These are phyloP conservation scores for Micromesistius poutassou DNA, from an alignment of 2,797 vertebrate genomes.

Conservation along the genomic window DNA sequence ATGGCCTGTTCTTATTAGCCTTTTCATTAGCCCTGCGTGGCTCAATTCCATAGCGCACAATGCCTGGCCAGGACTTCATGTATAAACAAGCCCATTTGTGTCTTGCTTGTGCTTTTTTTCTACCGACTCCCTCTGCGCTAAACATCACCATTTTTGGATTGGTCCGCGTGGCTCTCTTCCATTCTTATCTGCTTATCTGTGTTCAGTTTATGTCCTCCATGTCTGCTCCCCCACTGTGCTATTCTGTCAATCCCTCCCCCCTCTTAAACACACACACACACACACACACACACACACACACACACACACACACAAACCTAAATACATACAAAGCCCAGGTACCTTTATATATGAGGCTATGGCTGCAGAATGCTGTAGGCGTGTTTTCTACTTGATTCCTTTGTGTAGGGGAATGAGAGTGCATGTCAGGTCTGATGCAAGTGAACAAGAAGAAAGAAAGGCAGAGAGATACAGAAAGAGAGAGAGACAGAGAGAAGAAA, in stretches of 20 bases:
- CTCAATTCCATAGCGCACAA: background rate
- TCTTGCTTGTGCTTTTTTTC: background rate
- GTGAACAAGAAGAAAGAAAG: background rate
- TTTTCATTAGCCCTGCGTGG: background rate
- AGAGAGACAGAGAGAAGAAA: background rate
- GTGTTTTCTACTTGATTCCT: background rate
- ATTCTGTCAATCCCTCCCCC: background rate
- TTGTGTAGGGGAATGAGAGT: background rate
- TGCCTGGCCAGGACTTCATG: background rate
- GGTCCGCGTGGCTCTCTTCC: background rate
- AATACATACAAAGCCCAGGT: too few species aligned
- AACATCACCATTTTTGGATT: background rate
- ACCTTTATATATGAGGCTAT: too few species aligned
- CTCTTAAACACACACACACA: background rate
- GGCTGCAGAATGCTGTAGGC: background rate
- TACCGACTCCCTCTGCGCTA: too few species aligned
- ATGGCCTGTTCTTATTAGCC: background rate
- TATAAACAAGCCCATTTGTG: background rate
- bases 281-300: background rate
- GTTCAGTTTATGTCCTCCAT: too few species aligned
- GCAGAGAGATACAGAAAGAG: conserved; percentile 15
- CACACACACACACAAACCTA: background rate
- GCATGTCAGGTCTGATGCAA: background rate
- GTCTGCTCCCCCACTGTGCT: background rate
- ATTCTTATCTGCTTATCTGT: too few species aligned